Evolutionary conservation across 2,888 invertebrate genomes (phyloP).

Genomic region (Orthosia cruda): DNA sequence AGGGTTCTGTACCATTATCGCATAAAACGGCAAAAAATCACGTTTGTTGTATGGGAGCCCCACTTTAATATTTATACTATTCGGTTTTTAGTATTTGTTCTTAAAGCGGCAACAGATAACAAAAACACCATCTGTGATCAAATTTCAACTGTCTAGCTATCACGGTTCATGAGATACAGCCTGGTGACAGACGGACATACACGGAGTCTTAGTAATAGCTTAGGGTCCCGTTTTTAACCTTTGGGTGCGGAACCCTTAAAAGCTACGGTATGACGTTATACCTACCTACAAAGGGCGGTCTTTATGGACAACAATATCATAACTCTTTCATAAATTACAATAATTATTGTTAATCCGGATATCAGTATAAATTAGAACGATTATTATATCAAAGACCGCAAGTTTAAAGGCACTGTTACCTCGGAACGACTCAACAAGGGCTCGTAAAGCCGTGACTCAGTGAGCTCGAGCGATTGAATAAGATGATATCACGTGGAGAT

Average conservation of each 20-base stretch:
- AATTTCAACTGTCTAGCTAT: too few species aligned
- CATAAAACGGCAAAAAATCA: too few species aligned
- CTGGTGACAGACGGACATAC: too few species aligned
- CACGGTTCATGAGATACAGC: too few species aligned
- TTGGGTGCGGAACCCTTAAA: background rate
- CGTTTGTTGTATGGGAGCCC: too few species aligned
- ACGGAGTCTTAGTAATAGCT: too few species aligned
- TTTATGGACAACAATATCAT: background rate
- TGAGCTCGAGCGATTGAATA: constrained; percentile 36
- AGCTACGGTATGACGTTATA: background rate
- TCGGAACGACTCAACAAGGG: constrained; percentile 32
- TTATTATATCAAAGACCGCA: constrained; percentile 34
- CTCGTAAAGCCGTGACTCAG: constrained; percentile 25
- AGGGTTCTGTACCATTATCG: too few species aligned
- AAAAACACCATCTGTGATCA: too few species aligned
- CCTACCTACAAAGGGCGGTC: background rate
- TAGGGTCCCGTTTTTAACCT: too few species aligned
- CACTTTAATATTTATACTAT: too few species aligned
- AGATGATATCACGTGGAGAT: constrained; percentile 43
- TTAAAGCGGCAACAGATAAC: too few species aligned
- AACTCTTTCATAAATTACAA: constrained; percentile 8
- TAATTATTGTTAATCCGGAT: constrained; percentile 31
- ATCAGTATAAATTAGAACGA: constrained; percentile 34
- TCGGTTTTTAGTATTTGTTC: too few species aligned
- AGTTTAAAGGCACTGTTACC: constrained; percentile 24